Percentiles rank a stretch among this genome's conserved stretches.
phyloP scores from a whole-genome alignment of 2,888 invertebrate species.

The Thecocarcelia acutangulata region DNA sequence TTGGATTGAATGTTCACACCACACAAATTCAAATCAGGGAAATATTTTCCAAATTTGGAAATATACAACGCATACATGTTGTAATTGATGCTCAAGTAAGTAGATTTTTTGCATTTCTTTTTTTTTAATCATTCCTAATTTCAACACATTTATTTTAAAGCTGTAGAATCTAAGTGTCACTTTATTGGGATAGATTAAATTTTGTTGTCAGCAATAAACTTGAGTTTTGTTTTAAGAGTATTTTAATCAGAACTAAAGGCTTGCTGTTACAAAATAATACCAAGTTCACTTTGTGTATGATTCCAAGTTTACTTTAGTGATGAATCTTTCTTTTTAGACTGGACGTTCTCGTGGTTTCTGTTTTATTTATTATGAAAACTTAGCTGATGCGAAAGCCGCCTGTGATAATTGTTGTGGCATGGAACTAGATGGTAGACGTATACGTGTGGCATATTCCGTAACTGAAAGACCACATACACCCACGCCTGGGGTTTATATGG shows the following conservation, averaged over 20 bases:
- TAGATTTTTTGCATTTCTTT: conserved; percentile 22
- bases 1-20: conserved; percentile 96
- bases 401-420: conserved; percentile 96
- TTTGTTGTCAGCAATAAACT: conserved; percentile 63
- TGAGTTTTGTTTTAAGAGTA: conserved; percentile 64
- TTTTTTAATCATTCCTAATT: conserved; percentile 24
- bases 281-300: background rate
- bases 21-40: conserved; percentile 95
- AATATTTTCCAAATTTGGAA: conserved; percentile 95
- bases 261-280: conserved; percentile 72
- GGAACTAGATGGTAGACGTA: conserved; percentile 95
- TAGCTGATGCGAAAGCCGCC: conserved; percentile 94
- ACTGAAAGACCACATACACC: conserved; percentile 98
- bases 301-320: too few species aligned
- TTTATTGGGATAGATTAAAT: conserved; percentile 61
- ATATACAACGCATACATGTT: conserved; percentile 95
- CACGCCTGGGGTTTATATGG: conserved; percentile 98
- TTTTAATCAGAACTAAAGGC: conserved; percentile 76
- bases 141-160: conserved; percentile 43
- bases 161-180: conserved; percentile 49
- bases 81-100: conserved; percentile 94
- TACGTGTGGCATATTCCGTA: conserved; percentile 97
- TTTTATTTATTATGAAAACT: conserved; percentile 95
- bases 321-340: conserved; percentile 84
- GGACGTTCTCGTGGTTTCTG: conserved; percentile 97